Evolutionary conservation across 35 echinoderm and acorn worm genomes (phyloP).

Genomic region (Lytechinus pictus): DNA sequence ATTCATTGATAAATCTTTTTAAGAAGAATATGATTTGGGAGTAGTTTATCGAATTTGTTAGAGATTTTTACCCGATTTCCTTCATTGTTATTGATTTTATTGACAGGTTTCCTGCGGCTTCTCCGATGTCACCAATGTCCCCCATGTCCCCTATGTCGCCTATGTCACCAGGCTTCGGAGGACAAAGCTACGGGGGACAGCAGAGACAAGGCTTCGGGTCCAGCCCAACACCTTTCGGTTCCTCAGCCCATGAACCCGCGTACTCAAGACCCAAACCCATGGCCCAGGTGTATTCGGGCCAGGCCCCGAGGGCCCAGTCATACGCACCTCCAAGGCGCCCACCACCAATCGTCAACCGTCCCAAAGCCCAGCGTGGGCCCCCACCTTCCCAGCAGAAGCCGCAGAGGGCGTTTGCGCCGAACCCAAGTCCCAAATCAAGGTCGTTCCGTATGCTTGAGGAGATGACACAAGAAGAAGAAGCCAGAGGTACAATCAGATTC

Average conservation of each 20-base stretch:
- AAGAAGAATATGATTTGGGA: neutral
- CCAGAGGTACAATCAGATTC: constrained; percentile 29
- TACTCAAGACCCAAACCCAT: neutral
- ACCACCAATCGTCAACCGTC: neutral
- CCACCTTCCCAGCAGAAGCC: neutral
- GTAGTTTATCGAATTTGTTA: neutral
- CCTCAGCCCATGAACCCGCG: neutral
- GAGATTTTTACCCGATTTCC: neutral
- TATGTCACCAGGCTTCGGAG: neutral
- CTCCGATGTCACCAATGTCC: neutral
- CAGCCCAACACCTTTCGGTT: neutral
- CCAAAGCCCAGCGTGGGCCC: neutral
- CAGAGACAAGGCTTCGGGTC: neutral
- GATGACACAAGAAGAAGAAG: constrained; percentile 71
- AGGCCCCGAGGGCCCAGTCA: constrained; percentile 22
- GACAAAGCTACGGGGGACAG: neutral
- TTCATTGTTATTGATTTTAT: neutral
- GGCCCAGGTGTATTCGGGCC: neutral
- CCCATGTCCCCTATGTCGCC: neutral
- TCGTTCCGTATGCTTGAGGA: constrained; percentile 90
- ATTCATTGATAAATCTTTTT: neutral
- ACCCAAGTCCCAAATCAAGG: constrained; percentile 64
- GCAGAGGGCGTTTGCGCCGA: constrained; percentile 23
- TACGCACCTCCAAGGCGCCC: neutral
- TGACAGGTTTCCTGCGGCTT: neutral